Conservation (phyloP, 2,797 vertebrate species). For the Gadopsis bispinosus region DNA sequence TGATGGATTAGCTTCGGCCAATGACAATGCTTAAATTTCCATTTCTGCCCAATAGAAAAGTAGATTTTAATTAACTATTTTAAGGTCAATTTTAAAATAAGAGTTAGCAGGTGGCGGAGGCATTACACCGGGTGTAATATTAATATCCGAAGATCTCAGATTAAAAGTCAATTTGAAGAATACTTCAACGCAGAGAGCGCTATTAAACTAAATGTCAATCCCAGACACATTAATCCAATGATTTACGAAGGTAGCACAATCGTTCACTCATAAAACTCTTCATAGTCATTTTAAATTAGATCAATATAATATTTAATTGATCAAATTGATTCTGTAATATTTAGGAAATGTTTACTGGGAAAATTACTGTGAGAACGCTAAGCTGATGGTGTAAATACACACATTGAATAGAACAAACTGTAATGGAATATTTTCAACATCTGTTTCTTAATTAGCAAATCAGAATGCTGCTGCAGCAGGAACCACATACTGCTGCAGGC, state of each 20-base stretch:
- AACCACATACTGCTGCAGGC: neutral
- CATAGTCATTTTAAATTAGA: neutral
- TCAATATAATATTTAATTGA: neutral
- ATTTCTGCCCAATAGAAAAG: neutral
- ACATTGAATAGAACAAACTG: neutral
- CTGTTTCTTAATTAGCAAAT: constrained; percentile 12
- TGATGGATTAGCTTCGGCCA: neutral
- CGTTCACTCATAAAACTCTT: too few relatives aligned
- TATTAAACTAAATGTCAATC: too few relatives aligned
- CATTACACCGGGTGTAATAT: too few relatives aligned
- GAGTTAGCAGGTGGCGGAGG: too few relatives aligned
- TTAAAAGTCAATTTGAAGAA: too few relatives aligned
- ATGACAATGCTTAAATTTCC: neutral
- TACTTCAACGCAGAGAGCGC: too few relatives aligned
- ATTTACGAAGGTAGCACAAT: too few relatives aligned
- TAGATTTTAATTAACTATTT: too few relatives aligned
- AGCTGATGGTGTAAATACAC: neutral
- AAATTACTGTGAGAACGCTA: neutral
- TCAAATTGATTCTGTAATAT: neutral
- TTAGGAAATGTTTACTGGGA: neutral
- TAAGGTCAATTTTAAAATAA: too few relatives aligned
- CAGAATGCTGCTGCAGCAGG: neutral
- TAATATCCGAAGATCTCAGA: too few relatives aligned
- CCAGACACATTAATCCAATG: too few relatives aligned
- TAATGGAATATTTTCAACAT: constrained; percentile 3